Evolutionary conservation across 2,113 vertebrate genomes (phyloP).

Genomic region (Microtus montanus): DNA sequence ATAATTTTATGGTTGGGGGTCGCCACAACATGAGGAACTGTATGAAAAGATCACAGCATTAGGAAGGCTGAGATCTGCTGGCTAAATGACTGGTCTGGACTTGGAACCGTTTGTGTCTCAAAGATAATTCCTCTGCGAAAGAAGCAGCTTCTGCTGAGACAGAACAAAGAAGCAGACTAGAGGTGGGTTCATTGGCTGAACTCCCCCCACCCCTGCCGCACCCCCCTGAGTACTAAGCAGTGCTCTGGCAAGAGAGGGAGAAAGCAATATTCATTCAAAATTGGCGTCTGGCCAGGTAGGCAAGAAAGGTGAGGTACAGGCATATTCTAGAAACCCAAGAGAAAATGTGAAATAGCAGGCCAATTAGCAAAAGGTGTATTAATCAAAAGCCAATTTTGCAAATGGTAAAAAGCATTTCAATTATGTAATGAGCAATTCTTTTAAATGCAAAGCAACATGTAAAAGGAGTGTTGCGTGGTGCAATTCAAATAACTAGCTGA

Average conservation of each 20-base stretch:
- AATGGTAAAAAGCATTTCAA: conserved; percentile 44
- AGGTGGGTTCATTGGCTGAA: not conserved
- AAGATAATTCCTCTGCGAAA: not conserved
- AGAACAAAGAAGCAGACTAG: not conserved
- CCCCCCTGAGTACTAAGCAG: not conserved
- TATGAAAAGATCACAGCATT: not conserved
- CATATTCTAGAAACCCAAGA: not conserved
- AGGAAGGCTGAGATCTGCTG: not conserved
- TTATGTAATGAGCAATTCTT: not conserved
- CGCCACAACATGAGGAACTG: not conserved
- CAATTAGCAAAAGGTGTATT: conserved; percentile 30
- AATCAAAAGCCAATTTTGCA: conserved; percentile 4
- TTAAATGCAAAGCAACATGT: not conserved
- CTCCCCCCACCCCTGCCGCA: not conserved
- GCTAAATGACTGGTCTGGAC: not conserved
- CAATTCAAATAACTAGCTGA: not conserved
- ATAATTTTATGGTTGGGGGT: not conserved
- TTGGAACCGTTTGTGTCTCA: not conserved
- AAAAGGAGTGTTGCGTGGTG: not conserved
- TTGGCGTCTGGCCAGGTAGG: not conserved
- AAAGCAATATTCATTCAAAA: not conserved
- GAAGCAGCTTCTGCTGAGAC: not conserved
- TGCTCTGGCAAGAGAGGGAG: not conserved
- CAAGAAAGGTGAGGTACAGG: not conserved
- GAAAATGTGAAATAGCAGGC: not conserved